These are phyloP conservation scores for Monopis laevigella DNA, from an alignment of 2,888 invertebrate species.

Conservation along the genomic window DNA sequence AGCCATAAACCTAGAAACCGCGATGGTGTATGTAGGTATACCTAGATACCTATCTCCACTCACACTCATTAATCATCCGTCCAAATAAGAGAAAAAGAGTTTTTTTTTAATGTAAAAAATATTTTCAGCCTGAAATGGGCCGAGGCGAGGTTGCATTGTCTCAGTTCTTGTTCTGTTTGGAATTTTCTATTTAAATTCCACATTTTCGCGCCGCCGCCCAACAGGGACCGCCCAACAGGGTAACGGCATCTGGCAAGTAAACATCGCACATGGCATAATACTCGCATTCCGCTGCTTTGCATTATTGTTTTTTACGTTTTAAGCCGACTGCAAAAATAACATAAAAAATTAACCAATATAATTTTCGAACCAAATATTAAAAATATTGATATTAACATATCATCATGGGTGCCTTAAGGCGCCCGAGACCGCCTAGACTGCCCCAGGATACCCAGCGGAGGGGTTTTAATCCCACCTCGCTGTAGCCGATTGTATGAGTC, in stretches of 20 bases:
- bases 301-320: too few relatives aligned
- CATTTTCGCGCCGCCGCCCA: constrained; percentile 25
- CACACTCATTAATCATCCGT: constrained; percentile 6
- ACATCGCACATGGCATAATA: not conserved
- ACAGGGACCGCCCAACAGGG: too few relatives aligned
- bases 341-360: too few relatives aligned
- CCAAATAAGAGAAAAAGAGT: not conserved
- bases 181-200: constrained; percentile 34
- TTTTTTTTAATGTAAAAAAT: constrained; percentile 4
- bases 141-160: not conserved
- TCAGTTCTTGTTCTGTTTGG: not conserved
- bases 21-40: not conserved
- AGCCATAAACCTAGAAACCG: too few relatives aligned
- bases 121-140: constrained; percentile 1
- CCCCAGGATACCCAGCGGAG: too few relatives aligned
- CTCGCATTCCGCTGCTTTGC: constrained; percentile 6
- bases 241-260: constrained; percentile 2
- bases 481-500: too few relatives aligned
- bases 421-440: too few relatives aligned
- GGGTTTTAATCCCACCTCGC: too few relatives aligned
- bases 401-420: too few relatives aligned
- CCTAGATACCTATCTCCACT: not conserved
- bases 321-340: too few relatives aligned
- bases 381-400: too few relatives aligned
- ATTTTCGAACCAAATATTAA: too few relatives aligned